Base-by-base conservation (phyloP, 2,888 invertebrate genomes). In the Dyspetes luteomarginatus region DNA sequence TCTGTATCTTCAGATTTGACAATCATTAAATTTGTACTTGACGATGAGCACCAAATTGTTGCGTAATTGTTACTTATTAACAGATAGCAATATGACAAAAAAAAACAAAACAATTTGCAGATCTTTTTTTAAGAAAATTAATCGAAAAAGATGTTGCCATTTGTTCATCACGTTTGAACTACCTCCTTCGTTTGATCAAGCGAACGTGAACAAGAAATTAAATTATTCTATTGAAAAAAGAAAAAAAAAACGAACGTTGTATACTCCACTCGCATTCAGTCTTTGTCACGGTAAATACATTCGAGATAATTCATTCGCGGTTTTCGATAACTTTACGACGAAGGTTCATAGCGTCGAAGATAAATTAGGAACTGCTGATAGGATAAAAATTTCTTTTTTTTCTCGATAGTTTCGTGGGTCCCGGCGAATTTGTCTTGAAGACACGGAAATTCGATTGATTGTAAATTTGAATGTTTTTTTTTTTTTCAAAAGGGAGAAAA, bases 251-350 rank as follows among this genome's bases (percentile, higher is more conserved):
- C 83, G 84, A 78, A 84, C 83, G 85, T 86, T 88, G 88, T 88
- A n/a, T n/a, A 88, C 86, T 62, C 45, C 88, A 87, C 85, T 84
- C 80, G 86, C 87, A 85, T 89, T 90, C 90, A 90, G 90, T 90
- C 90, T 90, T 90, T 87, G 86, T 87, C 84, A 85, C 26, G 69
- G 86, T 87, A 87, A 89, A 89, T 85, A 85, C 88, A 87, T 85
- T 84, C 83, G 82, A 85, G 71, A 81, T 84, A 77, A 83, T 82
- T 82, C 80, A 85, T 82, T 85, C 60, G 58, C 56, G 43, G n/a
- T n/a, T 50, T 65, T 50, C 65, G 56, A 68, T 69, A 62, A 52
- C 55, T 17, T 26, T 60, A 19, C 52, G 45, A 74, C 30, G 17
- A 67, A 71, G 24, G 52, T 4, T 3, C 36, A 28, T 48, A 48